phyloP scores from a whole-genome alignment of 2,113 vertebrate genomes.

The Indicator indicator region DNA sequence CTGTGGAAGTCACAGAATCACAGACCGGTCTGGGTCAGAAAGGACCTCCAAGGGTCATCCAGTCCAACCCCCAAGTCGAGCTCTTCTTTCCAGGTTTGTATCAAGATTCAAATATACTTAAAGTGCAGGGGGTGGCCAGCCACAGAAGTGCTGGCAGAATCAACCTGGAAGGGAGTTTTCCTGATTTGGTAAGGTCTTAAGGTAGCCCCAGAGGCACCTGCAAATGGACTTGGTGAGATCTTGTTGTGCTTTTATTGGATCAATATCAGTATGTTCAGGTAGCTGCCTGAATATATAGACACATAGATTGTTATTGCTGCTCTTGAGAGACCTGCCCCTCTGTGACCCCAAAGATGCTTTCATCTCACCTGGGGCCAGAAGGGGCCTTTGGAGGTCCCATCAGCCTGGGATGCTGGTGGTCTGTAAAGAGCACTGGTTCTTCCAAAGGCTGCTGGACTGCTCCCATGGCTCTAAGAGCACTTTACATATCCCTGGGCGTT shows the following conservation, averaged over 20 bases:
- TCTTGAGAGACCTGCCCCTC: not conserved
- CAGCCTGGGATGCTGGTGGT: not conserved
- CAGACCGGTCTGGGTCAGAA: too few relatives aligned
- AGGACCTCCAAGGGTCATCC: too few relatives aligned
- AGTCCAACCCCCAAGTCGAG: not conserved
- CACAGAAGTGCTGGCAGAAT: not conserved
- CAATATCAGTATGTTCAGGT: not conserved
- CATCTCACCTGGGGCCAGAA: not conserved
- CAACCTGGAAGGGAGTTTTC: rapidly evolving
- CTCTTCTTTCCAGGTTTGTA: not conserved
- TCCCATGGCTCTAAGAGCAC: not conserved
- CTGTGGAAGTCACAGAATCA: not conserved
- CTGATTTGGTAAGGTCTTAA: not conserved
- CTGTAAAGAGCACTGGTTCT: not conserved
- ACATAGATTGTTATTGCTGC: too few relatives aligned
- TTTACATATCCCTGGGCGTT: not conserved
- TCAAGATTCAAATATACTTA: rapidly evolving
- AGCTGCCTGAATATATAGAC: not conserved
- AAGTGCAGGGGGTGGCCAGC: not conserved
- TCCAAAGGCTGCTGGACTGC: not conserved
- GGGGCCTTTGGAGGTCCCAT: not conserved
- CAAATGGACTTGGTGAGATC: not conserved
- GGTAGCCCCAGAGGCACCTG: not conserved
- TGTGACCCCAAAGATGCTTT: not conserved
- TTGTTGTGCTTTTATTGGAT: not conserved